Conservation (phyloP, 2,888 invertebrate species). For the Apotomis capreana region DNA sequence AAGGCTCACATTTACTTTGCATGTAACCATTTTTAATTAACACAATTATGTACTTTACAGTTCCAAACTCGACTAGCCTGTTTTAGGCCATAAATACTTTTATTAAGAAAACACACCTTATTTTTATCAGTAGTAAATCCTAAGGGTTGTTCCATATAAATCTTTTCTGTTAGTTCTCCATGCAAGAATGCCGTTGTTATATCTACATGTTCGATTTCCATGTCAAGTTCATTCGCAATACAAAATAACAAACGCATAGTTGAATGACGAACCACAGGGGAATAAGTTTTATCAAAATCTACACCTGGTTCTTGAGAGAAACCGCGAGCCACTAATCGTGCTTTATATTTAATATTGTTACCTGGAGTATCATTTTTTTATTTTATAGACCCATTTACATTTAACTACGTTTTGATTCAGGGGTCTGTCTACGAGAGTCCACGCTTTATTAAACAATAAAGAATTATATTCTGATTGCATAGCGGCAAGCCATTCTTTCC, state of each 20-base stretch:
- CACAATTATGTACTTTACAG: neutral
- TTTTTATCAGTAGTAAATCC: neutral
- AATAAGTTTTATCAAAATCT: neutral
- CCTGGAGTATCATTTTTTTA: neutral
- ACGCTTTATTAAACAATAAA: neutral
- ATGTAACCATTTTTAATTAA: neutral
- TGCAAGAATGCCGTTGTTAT: neutral
- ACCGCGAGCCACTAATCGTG: too few relatives aligned
- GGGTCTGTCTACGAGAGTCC: neutral
- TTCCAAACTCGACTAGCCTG: too few relatives aligned
- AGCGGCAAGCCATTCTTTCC: neutral
- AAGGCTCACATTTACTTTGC: slow-evolving; percentile 8
- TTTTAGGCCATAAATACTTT: too few relatives aligned
- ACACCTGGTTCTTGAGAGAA: neutral
- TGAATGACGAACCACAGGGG: neutral
- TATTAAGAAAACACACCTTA: too few relatives aligned
- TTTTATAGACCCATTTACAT: neutral
- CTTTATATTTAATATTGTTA: neutral
- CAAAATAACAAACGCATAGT: slow-evolving; percentile 2
- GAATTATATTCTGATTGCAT: neutral
- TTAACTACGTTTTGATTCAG: too few relatives aligned
- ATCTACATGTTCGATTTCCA: slow-evolving; percentile 1
- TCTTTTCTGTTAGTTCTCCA: neutral
- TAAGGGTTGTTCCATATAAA: neutral
- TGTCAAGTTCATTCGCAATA: neutral